Base-by-base conservation (phyloP, 2,888 invertebrate genomes). In the Exocentrus adspersus region DNA sequence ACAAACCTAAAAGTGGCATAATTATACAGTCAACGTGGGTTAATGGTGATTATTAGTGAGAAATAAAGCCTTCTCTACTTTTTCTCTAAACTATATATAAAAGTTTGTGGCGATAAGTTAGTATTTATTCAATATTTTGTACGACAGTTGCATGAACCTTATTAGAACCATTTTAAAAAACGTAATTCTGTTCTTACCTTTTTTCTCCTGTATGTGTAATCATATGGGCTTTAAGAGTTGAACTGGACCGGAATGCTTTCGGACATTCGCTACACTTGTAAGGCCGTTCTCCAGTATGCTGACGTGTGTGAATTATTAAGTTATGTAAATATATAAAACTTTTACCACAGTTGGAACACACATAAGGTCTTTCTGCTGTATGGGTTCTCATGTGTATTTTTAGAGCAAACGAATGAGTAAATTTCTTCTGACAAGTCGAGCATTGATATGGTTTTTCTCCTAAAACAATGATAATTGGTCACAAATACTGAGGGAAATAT, bases 241-340 rank as follows among this genome's bases (percentile, higher is more conserved):
- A 69, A 50, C 61, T 60, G 14, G 71, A 69, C 28, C 52, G 64
- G 56, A 80, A 80, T 6, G 73, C 57, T 61, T 77, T 77, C 14
- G 61, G 48, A 60, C 80, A 80, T 20, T 69, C 50, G 7, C 68
- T 59, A 37, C 80, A 80, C 2, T 54, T 59, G 67, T 80, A 79
- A 1, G 79, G 79, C 21, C 76, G 67, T 57, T 80, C 80, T 19
- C 79, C 79, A 9, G 78, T 78, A 53, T 79, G 79, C n/a, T 75
- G 70, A 2, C 79, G 69, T 12, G 64, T 70, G 46, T 80, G 80
- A 56, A 79, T 79, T 32, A 73, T 70, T 54, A 80, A 68, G 71
- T 79, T 80, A 56, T 77, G 76, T 6, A 72, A 69, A 59, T 80
- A 78, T 9, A 75, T 70, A 51, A 80, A 80, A 0, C 77, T 75